Conservation (phyloP, 2,888 invertebrate species). For the Colostygia pectinataria region DNA sequence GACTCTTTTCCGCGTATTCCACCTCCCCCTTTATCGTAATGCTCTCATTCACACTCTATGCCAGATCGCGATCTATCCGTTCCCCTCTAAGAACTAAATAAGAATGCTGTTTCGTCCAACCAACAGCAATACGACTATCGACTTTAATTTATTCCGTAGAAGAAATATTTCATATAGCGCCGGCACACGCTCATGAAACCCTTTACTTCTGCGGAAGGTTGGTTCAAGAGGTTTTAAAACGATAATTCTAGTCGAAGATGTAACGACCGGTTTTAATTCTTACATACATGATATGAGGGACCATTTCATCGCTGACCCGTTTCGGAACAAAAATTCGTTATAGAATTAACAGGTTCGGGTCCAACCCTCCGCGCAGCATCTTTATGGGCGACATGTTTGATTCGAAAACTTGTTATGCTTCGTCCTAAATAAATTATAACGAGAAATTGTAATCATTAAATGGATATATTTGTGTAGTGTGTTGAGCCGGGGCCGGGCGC, state of each 20-base stretch:
- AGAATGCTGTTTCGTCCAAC: constrained; percentile 61
- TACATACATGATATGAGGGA: constrained; percentile 72
- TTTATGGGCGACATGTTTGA: constrained; percentile 83
- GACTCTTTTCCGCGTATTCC: constrained; percentile 61
- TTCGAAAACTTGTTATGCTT: constrained; percentile 83
- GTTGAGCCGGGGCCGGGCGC: constrained; percentile 60
- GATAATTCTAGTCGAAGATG: constrained; percentile 69
- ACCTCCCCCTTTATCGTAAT: constrained; percentile 64
- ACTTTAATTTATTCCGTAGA: constrained; percentile 80
- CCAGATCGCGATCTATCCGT: constrained; percentile 78
- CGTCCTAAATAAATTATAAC: constrained; percentile 82
- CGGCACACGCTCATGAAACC: constrained; percentile 71
- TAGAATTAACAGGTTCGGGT: constrained; percentile 71
- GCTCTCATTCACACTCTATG: constrained; percentile 81
- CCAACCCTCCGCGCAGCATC: constrained; percentile 80
- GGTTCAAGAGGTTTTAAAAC: constrained; percentile 69
- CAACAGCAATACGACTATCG: constrained; percentile 71
- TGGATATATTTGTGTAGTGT: constrained; percentile 77
- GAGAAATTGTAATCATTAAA: constrained; percentile 82
- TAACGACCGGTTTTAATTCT: constrained; percentile 80
- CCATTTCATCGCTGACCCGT: constrained; percentile 62
- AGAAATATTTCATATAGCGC: constrained; percentile 80
- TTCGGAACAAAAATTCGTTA: constrained; percentile 70
- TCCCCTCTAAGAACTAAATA: constrained; percentile 70
- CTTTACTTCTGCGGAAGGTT: constrained; percentile 65